Conservation (phyloP, 92 coral and sea anemone species). For the Porites lobata region DNA sequence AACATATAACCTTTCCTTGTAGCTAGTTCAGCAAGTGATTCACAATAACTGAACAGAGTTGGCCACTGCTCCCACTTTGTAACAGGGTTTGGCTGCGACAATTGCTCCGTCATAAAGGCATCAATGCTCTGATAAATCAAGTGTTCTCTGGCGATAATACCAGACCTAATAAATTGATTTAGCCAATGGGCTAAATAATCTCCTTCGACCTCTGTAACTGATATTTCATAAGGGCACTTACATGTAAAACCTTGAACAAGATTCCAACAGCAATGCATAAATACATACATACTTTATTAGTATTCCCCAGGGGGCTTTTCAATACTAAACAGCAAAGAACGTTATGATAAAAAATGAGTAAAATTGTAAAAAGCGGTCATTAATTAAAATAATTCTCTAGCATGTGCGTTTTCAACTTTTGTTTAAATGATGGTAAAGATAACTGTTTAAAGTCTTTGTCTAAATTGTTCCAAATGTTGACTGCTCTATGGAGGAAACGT, state of each 20-base stretch:
- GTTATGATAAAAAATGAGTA: no score
- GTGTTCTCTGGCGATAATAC: slow-evolving; percentile 67
- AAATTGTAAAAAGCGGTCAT: no score
- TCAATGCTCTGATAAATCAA: slow-evolving; percentile 75
- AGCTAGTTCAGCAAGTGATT: slow-evolving; percentile 67
- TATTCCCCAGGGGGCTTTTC: no score
- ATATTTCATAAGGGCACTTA: slow-evolving; percentile 50
- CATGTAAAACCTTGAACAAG: slow-evolving; percentile 2
- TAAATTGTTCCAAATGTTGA: no score
- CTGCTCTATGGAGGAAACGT: no score
- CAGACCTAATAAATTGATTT: slow-evolving; percentile 62
- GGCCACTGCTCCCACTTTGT: slow-evolving; percentile 84
- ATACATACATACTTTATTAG: no score
- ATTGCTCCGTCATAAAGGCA: slow-evolving; percentile 76
- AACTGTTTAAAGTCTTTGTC: no score
- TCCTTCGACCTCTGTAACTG: slow-evolving; percentile 42
- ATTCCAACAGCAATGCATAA: no score
- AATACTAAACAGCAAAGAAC: no score
- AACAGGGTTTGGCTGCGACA: slow-evolving; percentile 77
- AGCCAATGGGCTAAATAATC: slow-evolving; percentile 79
- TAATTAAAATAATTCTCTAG: no score
- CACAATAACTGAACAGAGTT: slow-evolving; percentile 71
- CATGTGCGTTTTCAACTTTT: no score
- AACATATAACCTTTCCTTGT: slow-evolving; percentile 71
- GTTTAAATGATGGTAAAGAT: no score